Evolutionary conservation across 2,888 invertebrate genomes (phyloP).

Genomic region (Bhutanitis thaidina): DNA sequence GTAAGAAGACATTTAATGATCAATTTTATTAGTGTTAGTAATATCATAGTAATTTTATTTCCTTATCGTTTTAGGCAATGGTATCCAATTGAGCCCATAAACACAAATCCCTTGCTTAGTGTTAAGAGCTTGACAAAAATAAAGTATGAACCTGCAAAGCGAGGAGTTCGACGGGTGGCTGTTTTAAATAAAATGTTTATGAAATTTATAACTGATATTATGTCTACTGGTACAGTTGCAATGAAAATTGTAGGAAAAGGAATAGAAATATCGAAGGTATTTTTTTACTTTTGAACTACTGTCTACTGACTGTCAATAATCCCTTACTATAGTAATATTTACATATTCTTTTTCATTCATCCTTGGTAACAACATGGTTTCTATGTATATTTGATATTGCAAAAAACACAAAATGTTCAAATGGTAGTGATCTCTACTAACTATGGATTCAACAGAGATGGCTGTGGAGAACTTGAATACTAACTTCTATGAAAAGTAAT

Average conservation of each 20-base stretch:
- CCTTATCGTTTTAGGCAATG: constrained; percentile 48
- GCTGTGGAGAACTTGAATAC: too few relatives aligned
- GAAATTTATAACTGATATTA: constrained; percentile 87
- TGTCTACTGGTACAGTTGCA: constrained; percentile 85
- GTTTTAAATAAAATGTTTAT: constrained; percentile 91
- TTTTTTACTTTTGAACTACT: not conserved
- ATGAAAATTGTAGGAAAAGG: constrained; percentile 82
- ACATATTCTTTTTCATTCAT: too few relatives aligned
- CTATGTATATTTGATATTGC: too few relatives aligned
- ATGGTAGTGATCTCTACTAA: too few relatives aligned
- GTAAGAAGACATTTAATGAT: constrained; percentile 31
- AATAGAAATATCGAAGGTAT: constrained; percentile 86
- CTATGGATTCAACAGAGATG: too few relatives aligned
- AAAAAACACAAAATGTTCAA: too few relatives aligned
- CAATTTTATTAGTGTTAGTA: constrained; percentile 11
- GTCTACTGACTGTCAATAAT: too few relatives aligned
- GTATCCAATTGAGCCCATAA: constrained; percentile 41
- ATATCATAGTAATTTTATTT: constrained; percentile 16
- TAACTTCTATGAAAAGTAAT: too few relatives aligned
- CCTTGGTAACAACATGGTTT: too few relatives aligned
- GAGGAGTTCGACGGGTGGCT: constrained; percentile 78
- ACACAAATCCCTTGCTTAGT: constrained; percentile 46
- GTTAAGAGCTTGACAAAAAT: constrained; percentile 64
- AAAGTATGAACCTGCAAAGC: constrained; percentile 72
- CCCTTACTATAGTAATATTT: too few relatives aligned